These are phyloP conservation scores for Lysandra coridon DNA, from an alignment of 2,888 invertebrate species.

Conservation along the genomic window DNA sequence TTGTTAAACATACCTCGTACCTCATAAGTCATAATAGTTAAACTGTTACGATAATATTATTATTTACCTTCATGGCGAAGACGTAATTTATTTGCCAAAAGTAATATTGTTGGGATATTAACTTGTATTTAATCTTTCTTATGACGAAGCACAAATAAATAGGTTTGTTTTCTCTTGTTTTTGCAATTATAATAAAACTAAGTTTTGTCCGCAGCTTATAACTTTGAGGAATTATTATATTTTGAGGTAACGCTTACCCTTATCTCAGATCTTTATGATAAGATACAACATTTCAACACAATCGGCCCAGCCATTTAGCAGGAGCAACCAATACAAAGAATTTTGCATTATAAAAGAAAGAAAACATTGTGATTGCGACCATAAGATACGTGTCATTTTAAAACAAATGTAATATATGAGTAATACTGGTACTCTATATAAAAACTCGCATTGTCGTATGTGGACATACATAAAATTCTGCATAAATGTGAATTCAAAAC, in stretches of 20 bases:
- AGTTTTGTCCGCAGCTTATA: no score
- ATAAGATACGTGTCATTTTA: no score
- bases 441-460: neutral
- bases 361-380: no score
- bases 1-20: neutral
- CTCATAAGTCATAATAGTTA: neutral
- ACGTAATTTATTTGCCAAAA: neutral
- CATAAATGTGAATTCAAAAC: constrained; percentile 14
- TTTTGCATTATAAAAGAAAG: no score
- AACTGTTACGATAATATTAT: neutral
- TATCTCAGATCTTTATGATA: no score
- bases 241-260: no score
- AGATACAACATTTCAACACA: no score
- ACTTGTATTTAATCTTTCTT: neutral
- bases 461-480: neutral
- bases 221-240: no score
- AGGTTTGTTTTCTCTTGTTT: neutral
- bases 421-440: no score
- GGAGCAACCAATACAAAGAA: no score
- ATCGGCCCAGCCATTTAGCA: no score
- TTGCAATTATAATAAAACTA: neutral
- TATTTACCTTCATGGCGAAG: neutral
- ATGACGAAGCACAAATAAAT: neutral
- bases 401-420: no score
- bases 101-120: neutral